These are phyloP conservation scores for Anolis carolinensis DNA, from an alignment of 2,113 vertebrate species.

Conservation along the genomic window DNA sequence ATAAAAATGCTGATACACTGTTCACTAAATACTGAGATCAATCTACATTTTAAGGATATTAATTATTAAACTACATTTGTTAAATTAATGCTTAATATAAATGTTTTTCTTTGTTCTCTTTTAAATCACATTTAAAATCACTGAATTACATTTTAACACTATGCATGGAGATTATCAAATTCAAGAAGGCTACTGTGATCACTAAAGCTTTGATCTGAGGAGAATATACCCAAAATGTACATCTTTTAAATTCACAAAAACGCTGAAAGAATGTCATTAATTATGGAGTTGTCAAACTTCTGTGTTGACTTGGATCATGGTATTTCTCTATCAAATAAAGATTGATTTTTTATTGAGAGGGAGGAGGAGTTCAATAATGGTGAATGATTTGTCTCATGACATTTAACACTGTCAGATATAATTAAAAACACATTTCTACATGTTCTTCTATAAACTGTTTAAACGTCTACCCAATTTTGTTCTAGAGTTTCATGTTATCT, in stretches of 20 bases:
- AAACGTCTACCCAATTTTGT: neutral
- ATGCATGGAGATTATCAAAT: neutral
- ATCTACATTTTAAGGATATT: too few relatives aligned
- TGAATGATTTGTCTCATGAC: too few relatives aligned
- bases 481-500: neutral
- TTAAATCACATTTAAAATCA: neutral
- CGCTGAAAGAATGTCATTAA: too few relatives aligned
- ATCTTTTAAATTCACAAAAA: too few relatives aligned
- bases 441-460: neutral
- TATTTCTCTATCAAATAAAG: too few relatives aligned
- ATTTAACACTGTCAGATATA: neutral
- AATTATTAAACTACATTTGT: neutral
- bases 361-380: too few relatives aligned
- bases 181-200: neutral
- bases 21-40: neutral
- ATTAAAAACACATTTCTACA: neutral
- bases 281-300: too few relatives aligned
- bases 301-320: too few relatives aligned
- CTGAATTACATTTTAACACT: neutral
- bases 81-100: neutral
- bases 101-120: too few relatives aligned
- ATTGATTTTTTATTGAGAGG: too few relatives aligned
- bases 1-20: neutral
- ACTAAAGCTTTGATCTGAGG: neutral
- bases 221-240: neutral